Percentiles rank a stretch among this genome's conserved stretches.
These are phyloP conservation scores for Zhuqinia jingwanae DNA, from an alignment of 2,888 invertebrate genomes.

Conservation along the genomic window DNA sequence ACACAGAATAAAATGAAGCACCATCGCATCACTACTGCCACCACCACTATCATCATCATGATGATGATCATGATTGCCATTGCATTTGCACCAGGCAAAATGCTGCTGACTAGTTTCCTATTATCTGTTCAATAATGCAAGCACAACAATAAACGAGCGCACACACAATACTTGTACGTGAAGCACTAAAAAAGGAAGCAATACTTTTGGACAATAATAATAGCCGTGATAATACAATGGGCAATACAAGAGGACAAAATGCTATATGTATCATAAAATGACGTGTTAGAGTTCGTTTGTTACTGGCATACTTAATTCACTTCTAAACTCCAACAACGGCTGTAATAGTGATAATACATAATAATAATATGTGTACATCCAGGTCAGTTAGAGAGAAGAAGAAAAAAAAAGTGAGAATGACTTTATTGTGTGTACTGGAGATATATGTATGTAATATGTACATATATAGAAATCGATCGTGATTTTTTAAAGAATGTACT, in stretches of 20 bases:
- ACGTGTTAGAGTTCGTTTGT: conserved; percentile 43
- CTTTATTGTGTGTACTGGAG: not conserved
- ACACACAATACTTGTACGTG: conserved; percentile 23
- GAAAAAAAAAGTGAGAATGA: not conserved
- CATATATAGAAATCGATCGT: not conserved
- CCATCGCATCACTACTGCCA: conserved; percentile 40
- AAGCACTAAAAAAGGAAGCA: conserved; percentile 65
- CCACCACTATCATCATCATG: conserved; percentile 12
- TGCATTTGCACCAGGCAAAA: conserved; percentile 44
- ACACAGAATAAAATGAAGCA: conserved; percentile 59
- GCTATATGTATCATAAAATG: conserved; percentile 55
- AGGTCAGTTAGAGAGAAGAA: conserved; percentile 22
- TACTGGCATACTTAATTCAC: conserved; percentile 13
- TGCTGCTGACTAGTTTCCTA: conserved; percentile 53
- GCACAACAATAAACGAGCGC: conserved; percentile 45
- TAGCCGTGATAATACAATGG: conserved; percentile 45
- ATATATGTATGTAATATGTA: too few relatives aligned
- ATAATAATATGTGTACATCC: not conserved
- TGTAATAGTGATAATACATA: too few relatives aligned
- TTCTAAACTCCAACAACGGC: too few relatives aligned
- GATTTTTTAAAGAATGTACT: not conserved
- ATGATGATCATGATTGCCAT: too few relatives aligned
- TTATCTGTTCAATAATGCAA: conserved; percentile 52
- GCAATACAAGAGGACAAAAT: conserved; percentile 44
- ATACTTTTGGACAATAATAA: conserved; percentile 56